Percentiles rank a stretch among this genome's conserved stretches.
Evolutionary conservation across 2,888 invertebrate species (phyloP).

Genomic region (Eilema caniola): DNA sequence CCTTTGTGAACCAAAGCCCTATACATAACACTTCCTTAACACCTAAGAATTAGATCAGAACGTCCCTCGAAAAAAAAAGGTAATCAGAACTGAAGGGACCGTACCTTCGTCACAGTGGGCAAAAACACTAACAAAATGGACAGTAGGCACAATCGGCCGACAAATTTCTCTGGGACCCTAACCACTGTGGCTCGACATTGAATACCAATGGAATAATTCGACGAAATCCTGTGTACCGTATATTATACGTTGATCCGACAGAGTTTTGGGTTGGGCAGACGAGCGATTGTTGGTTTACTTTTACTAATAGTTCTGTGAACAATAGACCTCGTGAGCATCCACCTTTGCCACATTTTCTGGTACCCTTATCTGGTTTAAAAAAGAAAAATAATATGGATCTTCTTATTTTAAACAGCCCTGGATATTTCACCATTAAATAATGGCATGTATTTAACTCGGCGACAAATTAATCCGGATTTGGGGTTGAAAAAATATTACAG

Average conservation of each 20-base stretch:
- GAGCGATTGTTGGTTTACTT: slow-evolving; percentile 10
- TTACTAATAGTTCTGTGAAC: too few species aligned
- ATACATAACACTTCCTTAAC: slow-evolving; percentile 5
- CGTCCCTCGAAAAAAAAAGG: slow-evolving; percentile 14
- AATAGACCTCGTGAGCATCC: too few species aligned
- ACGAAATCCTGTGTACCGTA: slow-evolving; percentile 52
- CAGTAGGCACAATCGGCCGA: slow-evolving; percentile 27
- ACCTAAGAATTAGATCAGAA: slow-evolving; percentile 14
- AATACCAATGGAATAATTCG: slow-evolving; percentile 56
- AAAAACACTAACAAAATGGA: slow-evolving; percentile 29
- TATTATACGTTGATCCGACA: slow-evolving; percentile 35
- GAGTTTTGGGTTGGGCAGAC: slow-evolving; percentile 28
- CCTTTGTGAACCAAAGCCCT: background rate
- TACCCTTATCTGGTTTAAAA: too few species aligned
- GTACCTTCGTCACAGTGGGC: slow-evolving; percentile 41
- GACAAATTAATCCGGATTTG: too few species aligned
- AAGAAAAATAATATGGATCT: too few species aligned
- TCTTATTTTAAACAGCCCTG: too few species aligned
- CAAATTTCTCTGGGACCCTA: slow-evolving; percentile 35
- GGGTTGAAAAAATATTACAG: too few species aligned
- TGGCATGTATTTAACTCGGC: too few species aligned
- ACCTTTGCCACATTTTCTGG: too few species aligned
- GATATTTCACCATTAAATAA: too few species aligned
- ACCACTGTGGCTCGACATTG: slow-evolving; percentile 36
- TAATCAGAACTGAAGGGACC: slow-evolving; percentile 36